Conservation (phyloP, 2,113 vertebrate genomes). For the Bufo gargarizans region DNA sequence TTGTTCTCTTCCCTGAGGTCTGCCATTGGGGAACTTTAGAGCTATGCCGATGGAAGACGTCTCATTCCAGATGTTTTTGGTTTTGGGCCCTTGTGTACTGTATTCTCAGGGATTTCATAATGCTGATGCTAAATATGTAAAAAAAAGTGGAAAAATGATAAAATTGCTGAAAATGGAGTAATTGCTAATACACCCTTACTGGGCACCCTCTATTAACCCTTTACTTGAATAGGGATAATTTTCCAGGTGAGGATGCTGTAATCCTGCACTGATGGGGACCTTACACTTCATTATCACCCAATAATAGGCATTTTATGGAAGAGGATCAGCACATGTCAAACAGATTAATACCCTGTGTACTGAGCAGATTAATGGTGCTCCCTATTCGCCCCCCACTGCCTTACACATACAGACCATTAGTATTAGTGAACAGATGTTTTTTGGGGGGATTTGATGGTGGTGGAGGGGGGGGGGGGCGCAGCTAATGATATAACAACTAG, state of each 20-base stretch:
- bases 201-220: neutral
- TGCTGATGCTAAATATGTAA: neutral
- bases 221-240: neutral
- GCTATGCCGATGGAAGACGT: too few relatives aligned
- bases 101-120: too few relatives aligned
- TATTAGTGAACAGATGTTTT: neutral
- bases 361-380: neutral
- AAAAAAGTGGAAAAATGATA: neutral
- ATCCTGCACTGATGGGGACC: neutral
- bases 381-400: neutral
- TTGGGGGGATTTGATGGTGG: too few relatives aligned
- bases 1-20: too few relatives aligned
- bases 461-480: too few relatives aligned
- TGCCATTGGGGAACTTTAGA: too few relatives aligned
- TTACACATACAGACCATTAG: neutral
- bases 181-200: neutral
- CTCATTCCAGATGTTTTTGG: too few relatives aligned
- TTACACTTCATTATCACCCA: constrained; percentile 20
- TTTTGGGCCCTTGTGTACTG: too few relatives aligned
- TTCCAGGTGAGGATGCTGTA: neutral
- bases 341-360: neutral
- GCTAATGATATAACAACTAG: too few relatives aligned
- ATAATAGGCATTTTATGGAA: neutral
- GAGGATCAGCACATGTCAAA: neutral
- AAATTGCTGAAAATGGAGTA: neutral